Conservation (phyloP, 2,113 vertebrate genomes). For the Gnathonemus echidnorhynchus region DNA sequence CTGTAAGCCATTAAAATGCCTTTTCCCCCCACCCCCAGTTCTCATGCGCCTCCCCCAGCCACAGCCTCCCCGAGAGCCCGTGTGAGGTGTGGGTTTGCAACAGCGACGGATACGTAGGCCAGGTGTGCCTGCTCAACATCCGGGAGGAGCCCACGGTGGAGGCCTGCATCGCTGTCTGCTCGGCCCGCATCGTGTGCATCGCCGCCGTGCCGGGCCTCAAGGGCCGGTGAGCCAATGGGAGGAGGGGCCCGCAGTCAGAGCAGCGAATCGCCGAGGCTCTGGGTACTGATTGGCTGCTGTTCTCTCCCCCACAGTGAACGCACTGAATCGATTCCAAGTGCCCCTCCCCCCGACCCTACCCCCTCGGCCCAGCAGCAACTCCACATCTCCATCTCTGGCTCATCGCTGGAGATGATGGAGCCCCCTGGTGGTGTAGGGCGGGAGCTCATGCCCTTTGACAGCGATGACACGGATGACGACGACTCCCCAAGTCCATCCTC, state of each 20-base stretch:
- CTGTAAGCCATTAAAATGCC: neutral
- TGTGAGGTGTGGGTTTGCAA: conserved; percentile 98
- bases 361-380: conserved; percentile 70
- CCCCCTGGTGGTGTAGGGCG: conserved; percentile 57
- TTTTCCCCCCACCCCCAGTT: conserved; percentile 60
- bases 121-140: conserved; percentile 93
- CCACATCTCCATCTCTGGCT: conserved; percentile 89
- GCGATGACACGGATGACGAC: conserved; percentile 88
- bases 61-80: conserved; percentile 75
- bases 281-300: neutral
- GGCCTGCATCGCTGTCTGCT: conserved; percentile 94
- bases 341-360: conserved; percentile 31
- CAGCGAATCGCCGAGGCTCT: neutral
- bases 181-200: conserved; percentile 92
- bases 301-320: conserved; percentile 62
- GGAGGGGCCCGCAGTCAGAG: neutral
- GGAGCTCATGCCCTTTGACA: conserved; percentile 90
- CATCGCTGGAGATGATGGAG: conserved; percentile 75
- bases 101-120: conserved; percentile 93
- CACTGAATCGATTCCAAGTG: conserved; percentile 44
- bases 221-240: conserved; percentile 41
- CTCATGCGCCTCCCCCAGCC: conserved; percentile 93
- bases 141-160: conserved; percentile 89
- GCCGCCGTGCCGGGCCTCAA: conserved; percentile 89
- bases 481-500: conserved; percentile 93